phyloP scores from a whole-genome alignment of 2,113 vertebrate species.

The Cyprinus carpio region DNA sequence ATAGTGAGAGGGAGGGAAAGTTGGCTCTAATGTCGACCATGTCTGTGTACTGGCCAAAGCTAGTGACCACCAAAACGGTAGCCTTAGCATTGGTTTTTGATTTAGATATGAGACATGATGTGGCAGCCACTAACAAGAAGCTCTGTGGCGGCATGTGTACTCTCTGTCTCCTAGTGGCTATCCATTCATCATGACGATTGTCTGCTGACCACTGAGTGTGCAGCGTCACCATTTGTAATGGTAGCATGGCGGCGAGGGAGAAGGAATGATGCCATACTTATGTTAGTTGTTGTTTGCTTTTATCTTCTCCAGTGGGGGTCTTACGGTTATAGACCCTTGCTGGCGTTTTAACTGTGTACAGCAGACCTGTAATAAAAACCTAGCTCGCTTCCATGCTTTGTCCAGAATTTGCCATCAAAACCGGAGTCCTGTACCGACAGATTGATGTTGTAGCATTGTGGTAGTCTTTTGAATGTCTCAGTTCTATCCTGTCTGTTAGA shows the following conservation, averaged over 20 bases:
- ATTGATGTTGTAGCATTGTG: conserved; percentile 6
- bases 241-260: conserved; percentile 54
- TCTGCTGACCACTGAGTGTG: conserved; percentile 69
- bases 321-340: conserved; percentile 70
- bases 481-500: not conserved
- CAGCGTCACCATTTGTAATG: conserved; percentile 73
- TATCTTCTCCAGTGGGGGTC: conserved; percentile 71
- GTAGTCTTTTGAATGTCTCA: conserved; percentile 12
- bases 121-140: conserved; percentile 67
- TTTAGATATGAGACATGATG: conserved; percentile 66
- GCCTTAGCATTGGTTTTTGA: conserved; percentile 68
- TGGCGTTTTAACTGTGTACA: conserved; percentile 72
- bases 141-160: conserved; percentile 62
- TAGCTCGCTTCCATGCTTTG: conserved; percentile 75
- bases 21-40: conserved; percentile 45
- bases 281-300: conserved; percentile 80
- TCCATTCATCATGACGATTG: conserved; percentile 69
- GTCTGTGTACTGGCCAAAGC: conserved; percentile 40
- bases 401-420: conserved; percentile 62
- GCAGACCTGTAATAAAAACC: conserved; percentile 77
- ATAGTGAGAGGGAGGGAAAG: conserved; percentile 34
- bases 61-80: conserved; percentile 60
- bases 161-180: conserved; percentile 68
- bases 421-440: not conserved
- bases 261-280: conserved; percentile 75